These are phyloP conservation scores for Orthosia cruda DNA, from an alignment of 2,888 invertebrate genomes.

Conservation along the genomic window DNA sequence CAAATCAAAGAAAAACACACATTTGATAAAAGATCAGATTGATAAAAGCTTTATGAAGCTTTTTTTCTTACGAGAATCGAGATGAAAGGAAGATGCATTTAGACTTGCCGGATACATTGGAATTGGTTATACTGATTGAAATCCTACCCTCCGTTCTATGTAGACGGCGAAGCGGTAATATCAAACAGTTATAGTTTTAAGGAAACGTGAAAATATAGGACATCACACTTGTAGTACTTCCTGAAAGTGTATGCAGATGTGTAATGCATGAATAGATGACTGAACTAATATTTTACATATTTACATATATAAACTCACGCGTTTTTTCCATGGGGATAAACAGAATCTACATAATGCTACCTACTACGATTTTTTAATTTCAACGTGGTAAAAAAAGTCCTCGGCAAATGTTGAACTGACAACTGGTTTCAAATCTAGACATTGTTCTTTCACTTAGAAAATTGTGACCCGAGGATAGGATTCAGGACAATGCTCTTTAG, in stretches of 20 bases:
- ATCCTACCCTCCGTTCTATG: constrained; percentile 19
- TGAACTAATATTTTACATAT: too few relatives aligned
- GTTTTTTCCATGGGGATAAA: too few relatives aligned
- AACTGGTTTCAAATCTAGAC: too few relatives aligned
- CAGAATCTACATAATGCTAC: too few relatives aligned
- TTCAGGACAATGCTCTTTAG: too few relatives aligned
- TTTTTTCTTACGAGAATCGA: constrained; percentile 13
- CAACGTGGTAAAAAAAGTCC: too few relatives aligned
- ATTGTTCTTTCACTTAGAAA: too few relatives aligned
- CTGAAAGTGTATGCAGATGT: background rate
- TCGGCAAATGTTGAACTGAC: too few relatives aligned
- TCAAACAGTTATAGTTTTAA: constrained; percentile 4
- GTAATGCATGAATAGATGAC: background rate
- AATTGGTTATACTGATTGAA: constrained; percentile 48
- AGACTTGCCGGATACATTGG: constrained; percentile 23
- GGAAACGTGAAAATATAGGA: background rate
- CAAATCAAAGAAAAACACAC: constrained; percentile 26
- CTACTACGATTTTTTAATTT: too few relatives aligned
- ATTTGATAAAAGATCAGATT: too few relatives aligned
- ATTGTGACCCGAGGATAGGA: too few relatives aligned
- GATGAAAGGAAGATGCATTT: constrained; percentile 54
- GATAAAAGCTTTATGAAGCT: too few relatives aligned
- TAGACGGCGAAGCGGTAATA: constrained; percentile 23
- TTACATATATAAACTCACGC: background rate
- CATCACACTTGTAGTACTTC: background rate